Percentiles rank a stretch among this genome's conserved stretches.
Evolutionary conservation across 2,888 invertebrate species (phyloP).

Genomic region (Ophioninae sp.): DNA sequence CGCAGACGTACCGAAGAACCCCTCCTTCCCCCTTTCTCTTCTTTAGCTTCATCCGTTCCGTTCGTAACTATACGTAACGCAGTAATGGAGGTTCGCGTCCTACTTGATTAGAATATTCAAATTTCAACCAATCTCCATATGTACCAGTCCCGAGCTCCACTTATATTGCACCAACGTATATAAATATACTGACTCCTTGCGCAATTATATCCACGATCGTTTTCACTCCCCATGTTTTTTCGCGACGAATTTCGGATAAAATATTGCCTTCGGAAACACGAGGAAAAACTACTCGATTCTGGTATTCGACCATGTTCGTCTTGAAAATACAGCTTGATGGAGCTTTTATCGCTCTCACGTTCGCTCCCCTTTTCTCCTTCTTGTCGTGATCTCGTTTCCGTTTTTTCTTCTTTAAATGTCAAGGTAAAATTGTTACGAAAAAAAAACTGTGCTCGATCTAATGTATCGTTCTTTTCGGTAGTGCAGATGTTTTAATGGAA

Average conservation of each 20-base stretch:
- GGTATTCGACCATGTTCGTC: background rate
- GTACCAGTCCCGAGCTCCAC: constrained; percentile 55
- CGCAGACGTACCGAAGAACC: constrained; percentile 25
- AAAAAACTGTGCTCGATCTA: background rate
- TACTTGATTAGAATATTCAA: constrained; percentile 75
- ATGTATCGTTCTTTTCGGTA: background rate
- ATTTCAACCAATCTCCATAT: constrained; percentile 73
- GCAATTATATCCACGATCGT: background rate
- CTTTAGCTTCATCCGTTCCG: constrained; percentile 16
- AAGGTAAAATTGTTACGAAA: background rate
- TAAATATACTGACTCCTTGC: constrained; percentile 30
- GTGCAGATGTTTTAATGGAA: too few relatives aligned
- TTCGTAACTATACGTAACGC: constrained; percentile 65
- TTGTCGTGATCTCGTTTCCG: background rate
- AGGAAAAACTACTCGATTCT: background rate
- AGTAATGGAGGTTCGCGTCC: constrained; percentile 68
- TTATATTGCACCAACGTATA: constrained; percentile 20
- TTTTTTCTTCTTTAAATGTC: background rate
- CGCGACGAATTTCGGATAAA: constrained; percentile 14
- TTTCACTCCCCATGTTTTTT: background rate
- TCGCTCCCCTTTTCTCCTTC: background rate
- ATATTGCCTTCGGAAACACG: background rate
- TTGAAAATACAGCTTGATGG: background rate
- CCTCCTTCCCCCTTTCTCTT: background rate
- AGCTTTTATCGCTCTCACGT: background rate